A percentile compares a stretch with the other conserved stretches of the same genome.
These are phyloP conservation scores for Dryomyza anilis DNA, from an alignment of 2,888 invertebrate genomes.

Conservation along the genomic window DNA sequence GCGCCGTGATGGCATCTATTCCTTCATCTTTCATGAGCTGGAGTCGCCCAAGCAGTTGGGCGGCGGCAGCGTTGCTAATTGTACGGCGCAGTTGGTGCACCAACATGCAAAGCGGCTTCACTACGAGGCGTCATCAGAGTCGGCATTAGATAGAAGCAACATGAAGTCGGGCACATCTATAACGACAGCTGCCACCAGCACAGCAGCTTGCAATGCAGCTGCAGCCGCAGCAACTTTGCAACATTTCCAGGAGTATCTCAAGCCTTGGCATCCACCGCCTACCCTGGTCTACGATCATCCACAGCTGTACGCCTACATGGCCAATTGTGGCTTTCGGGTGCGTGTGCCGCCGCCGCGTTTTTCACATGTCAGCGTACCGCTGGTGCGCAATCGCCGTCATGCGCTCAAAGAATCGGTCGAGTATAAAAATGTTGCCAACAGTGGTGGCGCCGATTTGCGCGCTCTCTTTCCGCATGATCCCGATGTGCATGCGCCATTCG, in stretches of 20 bases:
- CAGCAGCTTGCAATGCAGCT: not conserved
- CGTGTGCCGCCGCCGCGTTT: conserved; percentile 35
- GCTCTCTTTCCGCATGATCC: conserved; percentile 38
- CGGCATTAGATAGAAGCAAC: not conserved
- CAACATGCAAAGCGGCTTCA: not conserved
- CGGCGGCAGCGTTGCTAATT: not conserved
- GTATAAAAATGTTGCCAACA: conserved; percentile 23
- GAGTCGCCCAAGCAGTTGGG: conserved; percentile 26
- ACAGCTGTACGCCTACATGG: conserved; percentile 30
- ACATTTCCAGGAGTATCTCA: conserved; percentile 24
- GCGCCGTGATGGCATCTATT: conserved; percentile 41
- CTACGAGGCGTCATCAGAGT: not conserved
- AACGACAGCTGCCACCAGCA: not conserved
- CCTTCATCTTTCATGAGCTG: conserved; percentile 41
- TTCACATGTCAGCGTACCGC: conserved; percentile 34
- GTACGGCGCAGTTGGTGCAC: not conserved
- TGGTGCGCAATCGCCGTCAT: conserved; percentile 39
- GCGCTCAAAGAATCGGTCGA: conserved; percentile 36
- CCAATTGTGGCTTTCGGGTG: conserved; percentile 32
- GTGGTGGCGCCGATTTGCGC: conserved; percentile 33
- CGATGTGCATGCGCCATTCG: conserved; percentile 41
- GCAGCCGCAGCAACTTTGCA: not conserved
- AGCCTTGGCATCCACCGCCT: conserved; percentile 33
- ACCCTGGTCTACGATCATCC: conserved; percentile 29
- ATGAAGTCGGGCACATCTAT: not conserved